A percentile compares a stretch with the other conserved stretches of the same genome.
These are phyloP conservation scores for Geopemphigus sp. DNA, from an alignment of 1,140 invertebrate species.

Conservation along the genomic window DNA sequence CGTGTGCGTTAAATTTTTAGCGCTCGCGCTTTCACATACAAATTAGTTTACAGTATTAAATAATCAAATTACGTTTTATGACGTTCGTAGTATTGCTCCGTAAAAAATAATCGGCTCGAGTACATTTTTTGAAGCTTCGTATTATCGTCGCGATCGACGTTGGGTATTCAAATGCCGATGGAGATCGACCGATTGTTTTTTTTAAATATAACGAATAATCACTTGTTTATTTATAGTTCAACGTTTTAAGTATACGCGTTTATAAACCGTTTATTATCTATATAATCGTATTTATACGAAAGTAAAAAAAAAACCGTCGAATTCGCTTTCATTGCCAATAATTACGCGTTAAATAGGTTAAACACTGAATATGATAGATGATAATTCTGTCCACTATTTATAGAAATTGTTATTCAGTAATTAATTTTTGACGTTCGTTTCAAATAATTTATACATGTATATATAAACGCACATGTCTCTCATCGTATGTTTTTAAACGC, in stretches of 20 bases:
- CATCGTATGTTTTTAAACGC: no score
- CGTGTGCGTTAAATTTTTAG: not conserved
- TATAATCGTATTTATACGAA: not conserved
- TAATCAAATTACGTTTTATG: slow-evolving; percentile 17
- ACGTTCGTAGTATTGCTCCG: no score
- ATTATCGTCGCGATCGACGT: not conserved
- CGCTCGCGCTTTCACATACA: not conserved
- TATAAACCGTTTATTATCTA: not conserved
- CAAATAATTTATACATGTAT: not conserved
- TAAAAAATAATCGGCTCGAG: no score
- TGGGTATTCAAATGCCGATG: no score
- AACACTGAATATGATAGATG: not conserved
- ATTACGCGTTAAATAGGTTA: not conserved
- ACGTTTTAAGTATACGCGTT: not conserved
- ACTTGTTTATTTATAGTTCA: not conserved
- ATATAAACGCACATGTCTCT: not conserved
- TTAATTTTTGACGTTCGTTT: not conserved
- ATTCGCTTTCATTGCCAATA: not conserved
- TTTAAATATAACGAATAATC: no score
- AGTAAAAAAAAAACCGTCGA: not conserved
- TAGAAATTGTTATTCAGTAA: not conserved
- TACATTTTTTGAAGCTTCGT: no score
- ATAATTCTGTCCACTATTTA: not conserved
- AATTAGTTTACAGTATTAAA: slow-evolving; percentile 7
- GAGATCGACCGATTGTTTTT: no score